Evolutionary conservation across 2,797 vertebrate species (phyloP).

Genomic region (Falco naumanni): DNA sequence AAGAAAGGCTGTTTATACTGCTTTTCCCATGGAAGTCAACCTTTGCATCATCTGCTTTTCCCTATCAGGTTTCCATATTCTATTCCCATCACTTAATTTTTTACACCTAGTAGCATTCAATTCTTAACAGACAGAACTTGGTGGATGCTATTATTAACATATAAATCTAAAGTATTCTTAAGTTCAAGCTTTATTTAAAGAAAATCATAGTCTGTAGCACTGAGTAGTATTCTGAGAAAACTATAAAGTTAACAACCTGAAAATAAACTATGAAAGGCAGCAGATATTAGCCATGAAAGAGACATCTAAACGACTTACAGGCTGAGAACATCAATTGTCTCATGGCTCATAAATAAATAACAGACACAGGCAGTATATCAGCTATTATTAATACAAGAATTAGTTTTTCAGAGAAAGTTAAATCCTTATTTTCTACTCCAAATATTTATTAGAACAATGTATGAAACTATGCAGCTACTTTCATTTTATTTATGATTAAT

Average conservation of each 20-base stretch:
- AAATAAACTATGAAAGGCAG: background rate
- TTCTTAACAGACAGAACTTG: background rate
- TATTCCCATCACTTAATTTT: background rate
- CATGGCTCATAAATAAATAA: constrained; percentile 34
- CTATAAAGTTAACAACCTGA: background rate
- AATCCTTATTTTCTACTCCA: background rate
- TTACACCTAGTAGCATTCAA: background rate
- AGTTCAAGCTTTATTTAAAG: background rate
- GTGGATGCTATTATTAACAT: background rate
- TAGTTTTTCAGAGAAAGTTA: background rate
- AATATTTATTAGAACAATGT: background rate
- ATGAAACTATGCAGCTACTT: background rate
- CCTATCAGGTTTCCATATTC: background rate
- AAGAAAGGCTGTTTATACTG: background rate
- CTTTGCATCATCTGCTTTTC: background rate
- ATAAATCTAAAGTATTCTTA: background rate
- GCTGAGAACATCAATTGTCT: background rate
- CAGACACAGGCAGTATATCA: background rate
- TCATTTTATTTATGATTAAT: background rate
- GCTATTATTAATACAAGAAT: background rate
- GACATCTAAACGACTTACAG: background rate
- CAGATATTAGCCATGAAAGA: background rate
- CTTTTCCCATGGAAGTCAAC: background rate
- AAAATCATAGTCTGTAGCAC: background rate
- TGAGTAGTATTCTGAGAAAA: background rate